Conservation (phyloP, 2,888 invertebrate genomes). For the Tetragnatha montana region DNA sequence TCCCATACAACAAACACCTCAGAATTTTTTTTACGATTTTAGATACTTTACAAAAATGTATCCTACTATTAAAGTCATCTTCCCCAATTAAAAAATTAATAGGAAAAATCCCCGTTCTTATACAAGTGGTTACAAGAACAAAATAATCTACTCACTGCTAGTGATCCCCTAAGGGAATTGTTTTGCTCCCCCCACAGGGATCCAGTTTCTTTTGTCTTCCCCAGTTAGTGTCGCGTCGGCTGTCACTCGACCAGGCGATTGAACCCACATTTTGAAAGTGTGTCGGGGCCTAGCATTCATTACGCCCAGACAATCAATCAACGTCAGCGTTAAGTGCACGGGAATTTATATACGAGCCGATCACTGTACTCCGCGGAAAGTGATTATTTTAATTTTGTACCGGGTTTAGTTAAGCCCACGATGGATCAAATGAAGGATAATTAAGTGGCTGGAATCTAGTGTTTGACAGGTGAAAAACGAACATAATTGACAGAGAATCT, state of each 20-base stretch:
- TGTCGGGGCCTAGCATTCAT: conserved; percentile 35
- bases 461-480: not conserved
- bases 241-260: conserved; percentile 44
- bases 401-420: not conserved
- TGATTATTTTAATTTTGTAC: conserved; percentile 41
- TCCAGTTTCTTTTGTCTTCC: not conserved
- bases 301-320: conserved; percentile 42
- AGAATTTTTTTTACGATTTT: too few species aligned
- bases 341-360: conserved; percentile 21
- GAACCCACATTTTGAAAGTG: conserved; percentile 19
- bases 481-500: not conserved
- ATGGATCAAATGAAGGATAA: not conserved
- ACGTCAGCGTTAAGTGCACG: conserved; percentile 22
- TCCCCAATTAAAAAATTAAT: too few species aligned
- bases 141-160: too few species aligned
- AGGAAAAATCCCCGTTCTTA: too few species aligned
- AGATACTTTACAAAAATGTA: too few species aligned
- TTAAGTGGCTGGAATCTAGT: not conserved
- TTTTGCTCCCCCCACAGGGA: too few species aligned
- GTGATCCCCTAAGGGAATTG: too few species aligned
- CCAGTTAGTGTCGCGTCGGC: conserved; percentile 11
- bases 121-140: too few species aligned
- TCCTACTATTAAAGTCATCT: too few species aligned
- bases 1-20: too few species aligned
- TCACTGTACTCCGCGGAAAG: not conserved